Evolutionary conservation across 1,140 invertebrate species (phyloP).

Genomic region (Drosophila fuyamai): DNA sequence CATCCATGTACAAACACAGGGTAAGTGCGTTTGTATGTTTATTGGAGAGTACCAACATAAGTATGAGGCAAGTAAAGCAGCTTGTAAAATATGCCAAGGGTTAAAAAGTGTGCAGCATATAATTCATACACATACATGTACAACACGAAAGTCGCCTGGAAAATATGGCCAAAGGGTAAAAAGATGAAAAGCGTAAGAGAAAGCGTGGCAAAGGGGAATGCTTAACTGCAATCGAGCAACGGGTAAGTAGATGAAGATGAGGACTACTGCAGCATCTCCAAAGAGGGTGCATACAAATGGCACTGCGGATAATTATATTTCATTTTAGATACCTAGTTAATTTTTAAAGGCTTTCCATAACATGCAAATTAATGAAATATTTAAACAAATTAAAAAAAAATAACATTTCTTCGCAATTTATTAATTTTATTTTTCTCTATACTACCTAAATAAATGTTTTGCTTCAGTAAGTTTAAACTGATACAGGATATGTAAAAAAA

Average conservation of each 20-base stretch:
- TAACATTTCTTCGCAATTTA: no score
- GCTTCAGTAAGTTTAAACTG: neutral
- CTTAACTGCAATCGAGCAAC: slow-evolving; percentile 61
- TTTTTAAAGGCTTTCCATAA: neutral
- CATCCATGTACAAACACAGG: slow-evolving; percentile 29
- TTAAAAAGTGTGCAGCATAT: slow-evolving; percentile 78
- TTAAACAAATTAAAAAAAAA: no score
- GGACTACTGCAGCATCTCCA: slow-evolving; percentile 19
- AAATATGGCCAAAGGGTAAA: slow-evolving; percentile 47
- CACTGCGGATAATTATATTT: slow-evolving; percentile 37
- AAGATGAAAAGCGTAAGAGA: slow-evolving; percentile 15
- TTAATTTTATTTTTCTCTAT: no score
- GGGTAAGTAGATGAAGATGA: slow-evolving; percentile 30
- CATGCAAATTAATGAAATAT: neutral
- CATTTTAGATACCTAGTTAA: neutral
- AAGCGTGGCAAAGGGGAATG: slow-evolving; percentile 3
- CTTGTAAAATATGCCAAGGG: slow-evolving; percentile 82
- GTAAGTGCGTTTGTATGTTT: slow-evolving; percentile 80
- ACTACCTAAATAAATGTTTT: no score
- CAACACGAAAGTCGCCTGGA: slow-evolving; percentile 57
- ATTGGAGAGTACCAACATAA: slow-evolving; percentile 54
- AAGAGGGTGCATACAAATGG: slow-evolving; percentile 19
- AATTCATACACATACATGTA: slow-evolving; percentile 67
- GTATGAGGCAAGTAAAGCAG: slow-evolving; percentile 66
- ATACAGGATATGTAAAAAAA: neutral